Base-by-base conservation (phyloP, 1,140 invertebrate genomes). In the Doryteuthis pealeii region DNA sequence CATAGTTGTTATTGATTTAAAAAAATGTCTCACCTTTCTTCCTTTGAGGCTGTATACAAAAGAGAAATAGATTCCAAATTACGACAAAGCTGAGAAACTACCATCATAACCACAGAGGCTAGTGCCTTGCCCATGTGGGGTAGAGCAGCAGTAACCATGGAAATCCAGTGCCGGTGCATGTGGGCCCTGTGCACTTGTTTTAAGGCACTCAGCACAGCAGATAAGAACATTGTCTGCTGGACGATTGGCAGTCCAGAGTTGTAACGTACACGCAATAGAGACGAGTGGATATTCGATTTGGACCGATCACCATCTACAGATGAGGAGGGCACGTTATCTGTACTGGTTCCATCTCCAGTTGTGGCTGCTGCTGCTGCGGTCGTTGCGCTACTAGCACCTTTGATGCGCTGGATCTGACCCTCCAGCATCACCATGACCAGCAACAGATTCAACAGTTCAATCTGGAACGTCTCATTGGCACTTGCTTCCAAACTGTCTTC, bases 151-250 rank as follows among this genome's bases (percentile, higher is more conserved):
- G 93, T 94, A 10, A 95, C 91, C 83, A 95, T 89, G 72, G 92
- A 91, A 28, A 94, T 91, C 93, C 94, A 95, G 81, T 94, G 93
- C 74, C 92, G 93, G 74, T 88, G 87, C 75, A 87, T 93, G 91
- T 79, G 93, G 88, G 88, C 85, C 43, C 88, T 79, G 66, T 89
- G 88, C 32, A 85, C 81, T 74, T 90, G 90, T 75, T 90, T 89
- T 5, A 96, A 88, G 26, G 94, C 94, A 80, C 91, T 93, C 67
- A 95, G 86, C 71, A 96, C 91, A 62, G 94, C 93, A 31, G 93
- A 91, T 28, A 96, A 87, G 83, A 97, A 96, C 91, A 97, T 94
- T 28, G 93, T 91, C 86, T 97, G 95, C 67, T 87, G 84, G 30
- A 85, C 81, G 30, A 88, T 81, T 12, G 87, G 81, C 68, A 79